Conservation (phyloP, 1,140 invertebrate species). For the Mamestra configurata region DNA sequence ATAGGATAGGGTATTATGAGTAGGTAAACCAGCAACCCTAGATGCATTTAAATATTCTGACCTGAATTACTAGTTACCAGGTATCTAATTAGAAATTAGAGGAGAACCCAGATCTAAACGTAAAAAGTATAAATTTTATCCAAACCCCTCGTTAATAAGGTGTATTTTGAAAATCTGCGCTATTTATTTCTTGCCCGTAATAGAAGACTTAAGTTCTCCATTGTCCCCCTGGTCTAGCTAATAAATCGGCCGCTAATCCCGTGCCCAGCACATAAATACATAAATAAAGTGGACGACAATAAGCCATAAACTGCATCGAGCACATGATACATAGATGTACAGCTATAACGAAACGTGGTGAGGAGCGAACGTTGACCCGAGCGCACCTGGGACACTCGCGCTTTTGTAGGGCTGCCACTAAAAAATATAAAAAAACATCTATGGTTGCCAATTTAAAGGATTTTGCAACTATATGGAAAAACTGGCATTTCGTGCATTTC, state of each 20-base stretch:
- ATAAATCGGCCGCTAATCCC: background rate
- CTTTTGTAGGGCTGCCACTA: constrained; percentile 29
- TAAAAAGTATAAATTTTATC: too few relatives aligned
- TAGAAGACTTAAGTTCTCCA: background rate
- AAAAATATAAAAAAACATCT: background rate
- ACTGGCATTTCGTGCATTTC: too few relatives aligned
- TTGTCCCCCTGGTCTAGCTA: background rate
- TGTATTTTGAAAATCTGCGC: too few relatives aligned
- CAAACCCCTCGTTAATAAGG: background rate
- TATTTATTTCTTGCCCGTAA: background rate
- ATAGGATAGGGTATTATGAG: too few relatives aligned
- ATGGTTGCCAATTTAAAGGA: too few relatives aligned
- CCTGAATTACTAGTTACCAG: too few relatives aligned
- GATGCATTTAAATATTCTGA: too few relatives aligned
- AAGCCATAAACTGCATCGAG: constrained; percentile 6
- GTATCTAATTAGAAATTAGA: too few relatives aligned
- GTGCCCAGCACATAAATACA: background rate
- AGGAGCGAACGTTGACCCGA: constrained; percentile 56
- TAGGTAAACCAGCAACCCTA: too few relatives aligned
- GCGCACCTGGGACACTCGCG: constrained; percentile 62
- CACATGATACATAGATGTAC: background rate
- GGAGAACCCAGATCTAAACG: too few relatives aligned
- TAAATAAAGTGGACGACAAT: constrained; percentile 16
- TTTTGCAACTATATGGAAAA: too few relatives aligned
- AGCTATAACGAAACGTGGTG: constrained; percentile 22